phyloP scores from a whole-genome alignment of 2,888 invertebrate species.

The Xanthorhoe designata region DNA sequence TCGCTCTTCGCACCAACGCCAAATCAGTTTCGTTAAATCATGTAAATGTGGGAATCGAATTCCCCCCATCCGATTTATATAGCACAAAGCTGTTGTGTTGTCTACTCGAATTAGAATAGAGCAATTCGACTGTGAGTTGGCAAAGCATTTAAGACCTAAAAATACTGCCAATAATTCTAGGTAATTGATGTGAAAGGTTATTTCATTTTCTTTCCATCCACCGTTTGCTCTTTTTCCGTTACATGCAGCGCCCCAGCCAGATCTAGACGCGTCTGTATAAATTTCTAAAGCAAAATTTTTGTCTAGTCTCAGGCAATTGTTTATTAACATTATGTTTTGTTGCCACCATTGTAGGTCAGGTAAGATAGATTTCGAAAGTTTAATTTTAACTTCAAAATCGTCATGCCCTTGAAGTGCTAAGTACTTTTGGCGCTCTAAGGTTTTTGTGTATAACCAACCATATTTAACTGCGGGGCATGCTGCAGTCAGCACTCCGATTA shows the following conservation, averaged over 20 bases:
- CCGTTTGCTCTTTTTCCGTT: slow-evolving; percentile 11
- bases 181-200: slow-evolving; percentile 27
- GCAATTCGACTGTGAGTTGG: slow-evolving; percentile 2
- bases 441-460: slow-evolving; percentile 30
- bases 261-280: slow-evolving; percentile 26
- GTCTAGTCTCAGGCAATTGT: slow-evolving; percentile 4
- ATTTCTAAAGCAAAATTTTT: slow-evolving; percentile 18
- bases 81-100: slow-evolving; percentile 34
- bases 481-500: slow-evolving; percentile 17
- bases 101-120: slow-evolving; percentile 27
- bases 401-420: slow-evolving; percentile 19
- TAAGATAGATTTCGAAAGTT: slow-evolving; percentile 8
- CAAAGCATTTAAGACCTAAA: slow-evolving; percentile 23
- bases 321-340: slow-evolving; percentile 15
- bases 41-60: slow-evolving; percentile 35
- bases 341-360: slow-evolving; percentile 31
- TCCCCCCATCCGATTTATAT: slow-evolving; percentile 36
- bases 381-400: slow-evolving; percentile 24
- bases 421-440: slow-evolving; percentile 28
- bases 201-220: slow-evolving; percentile 18
- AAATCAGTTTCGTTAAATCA: slow-evolving; percentile 24
- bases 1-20: slow-evolving; percentile 38
- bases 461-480: slow-evolving; percentile 26
- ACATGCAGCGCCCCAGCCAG: slow-evolving; percentile 32
- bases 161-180: slow-evolving; percentile 28